Conservation (phyloP, 53 echinoderm and acorn worm species). For the Paracentrotus lividus region DNA sequence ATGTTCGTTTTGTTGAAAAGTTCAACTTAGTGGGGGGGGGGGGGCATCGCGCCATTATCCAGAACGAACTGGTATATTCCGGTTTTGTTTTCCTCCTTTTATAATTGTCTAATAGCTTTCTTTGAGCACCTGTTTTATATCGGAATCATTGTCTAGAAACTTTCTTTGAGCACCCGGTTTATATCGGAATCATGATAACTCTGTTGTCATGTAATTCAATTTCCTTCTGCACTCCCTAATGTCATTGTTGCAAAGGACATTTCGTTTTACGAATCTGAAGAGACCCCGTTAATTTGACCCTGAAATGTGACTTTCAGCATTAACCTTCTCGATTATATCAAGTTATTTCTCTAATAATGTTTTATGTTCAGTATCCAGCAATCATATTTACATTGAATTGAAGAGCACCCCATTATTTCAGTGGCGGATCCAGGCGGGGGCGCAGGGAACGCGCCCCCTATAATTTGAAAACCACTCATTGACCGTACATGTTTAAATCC, state of each 20-base stretch:
- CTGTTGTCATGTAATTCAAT: slow-evolving; percentile 25
- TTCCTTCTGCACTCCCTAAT: background rate
- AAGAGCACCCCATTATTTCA: too few relatives aligned
- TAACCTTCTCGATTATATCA: background rate
- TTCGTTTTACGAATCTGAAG: background rate
- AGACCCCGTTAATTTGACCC: slow-evolving; percentile 30
- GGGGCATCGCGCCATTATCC: background rate
- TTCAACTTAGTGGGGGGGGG: background rate
- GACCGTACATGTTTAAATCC: too few relatives aligned
- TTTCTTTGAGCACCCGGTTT: background rate
- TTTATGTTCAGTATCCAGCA: too few relatives aligned
- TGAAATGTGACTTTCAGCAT: background rate
- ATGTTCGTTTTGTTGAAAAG: background rate
- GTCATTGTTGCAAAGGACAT: background rate
- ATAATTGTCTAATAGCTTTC: background rate
- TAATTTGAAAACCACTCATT: too few relatives aligned
- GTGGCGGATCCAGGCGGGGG: too few relatives aligned
- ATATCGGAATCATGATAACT: background rate
- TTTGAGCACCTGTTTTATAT: background rate
- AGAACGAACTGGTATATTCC: background rate
- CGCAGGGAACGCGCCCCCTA: too few relatives aligned
- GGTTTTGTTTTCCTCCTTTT: background rate
- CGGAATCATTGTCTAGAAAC: background rate
- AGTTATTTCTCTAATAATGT: background rate
- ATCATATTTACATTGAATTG: background rate